A percentile compares a stretch with the other conserved stretches of the same genome.
phyloP scores from a whole-genome alignment of 1,140 invertebrate genomes.

The Trichoplusia ni region DNA sequence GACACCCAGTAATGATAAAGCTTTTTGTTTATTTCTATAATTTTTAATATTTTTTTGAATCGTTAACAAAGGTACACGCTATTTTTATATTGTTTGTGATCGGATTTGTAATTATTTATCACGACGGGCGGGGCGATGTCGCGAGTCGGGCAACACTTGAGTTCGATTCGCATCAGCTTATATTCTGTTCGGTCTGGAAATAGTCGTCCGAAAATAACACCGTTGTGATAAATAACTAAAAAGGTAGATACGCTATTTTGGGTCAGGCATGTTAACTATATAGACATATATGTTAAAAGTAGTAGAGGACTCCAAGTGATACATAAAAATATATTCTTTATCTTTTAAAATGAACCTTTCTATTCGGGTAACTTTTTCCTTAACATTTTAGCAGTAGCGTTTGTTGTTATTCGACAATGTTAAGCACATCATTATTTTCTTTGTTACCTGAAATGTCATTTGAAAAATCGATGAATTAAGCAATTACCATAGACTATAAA shows the following conservation, averaged over 20 bases:
- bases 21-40: conserved; percentile 12
- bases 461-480: too few relatives aligned
- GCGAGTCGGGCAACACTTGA: too few relatives aligned
- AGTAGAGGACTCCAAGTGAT: conserved; percentile 27
- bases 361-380: background rate
- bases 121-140: too few relatives aligned
- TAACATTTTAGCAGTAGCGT: background rate
- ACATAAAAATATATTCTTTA: conserved; percentile 32
- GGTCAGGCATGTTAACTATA: background rate
- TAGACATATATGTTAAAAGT: conserved; percentile 6
- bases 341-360: conserved; percentile 20
- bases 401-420: conserved; percentile 20
- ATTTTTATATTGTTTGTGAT: too few relatives aligned
- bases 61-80: conserved; percentile 3
- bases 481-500: too few relatives aligned
- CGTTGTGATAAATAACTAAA: too few relatives aligned
- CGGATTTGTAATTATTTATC: too few relatives aligned
- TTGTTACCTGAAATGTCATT: too few relatives aligned
- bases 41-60: conserved; percentile 11
- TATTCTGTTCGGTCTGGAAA: too few relatives aligned
- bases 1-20: conserved; percentile 11
- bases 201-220: too few relatives aligned
- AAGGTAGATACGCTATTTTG: too few relatives aligned
- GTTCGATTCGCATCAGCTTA: too few relatives aligned
- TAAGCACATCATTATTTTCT: background rate